Percentiles rank a stretch among this genome's conserved stretches.
phyloP scores from a whole-genome alignment of 2,113 vertebrate species.

The Cynopterus brachyotis region DNA sequence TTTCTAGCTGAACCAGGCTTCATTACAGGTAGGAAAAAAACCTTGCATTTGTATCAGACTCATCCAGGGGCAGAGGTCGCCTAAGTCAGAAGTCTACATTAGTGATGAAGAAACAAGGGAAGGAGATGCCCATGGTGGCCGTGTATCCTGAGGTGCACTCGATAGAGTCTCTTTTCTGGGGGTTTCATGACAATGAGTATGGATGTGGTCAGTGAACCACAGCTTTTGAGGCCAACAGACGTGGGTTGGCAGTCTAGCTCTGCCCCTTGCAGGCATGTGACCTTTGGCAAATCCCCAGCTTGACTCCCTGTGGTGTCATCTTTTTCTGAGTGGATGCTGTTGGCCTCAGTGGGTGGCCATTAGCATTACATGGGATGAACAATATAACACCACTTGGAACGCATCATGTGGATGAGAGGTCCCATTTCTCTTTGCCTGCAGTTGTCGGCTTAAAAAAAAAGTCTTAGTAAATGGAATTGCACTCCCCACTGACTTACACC shows the following conservation, averaged over 20 bases:
- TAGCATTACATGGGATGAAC: no score
- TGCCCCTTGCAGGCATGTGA: not conserved
- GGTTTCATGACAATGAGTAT: not conserved
- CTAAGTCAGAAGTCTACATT: not conserved
- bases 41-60: not conserved
- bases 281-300: not conserved
- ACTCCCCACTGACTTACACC: not conserved
- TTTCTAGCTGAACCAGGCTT: not conserved
- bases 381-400: not conserved
- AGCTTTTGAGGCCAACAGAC: not conserved
- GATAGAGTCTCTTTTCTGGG: accelerated
- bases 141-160: accelerated
- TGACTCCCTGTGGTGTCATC: no score
- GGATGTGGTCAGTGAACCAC: not conserved
- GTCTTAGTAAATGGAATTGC: not conserved
- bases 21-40: not conserved
- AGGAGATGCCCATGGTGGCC: accelerated
- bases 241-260: not conserved
- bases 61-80: not conserved
- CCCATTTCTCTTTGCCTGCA: not conserved
- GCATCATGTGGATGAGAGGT: not conserved
- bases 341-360: not conserved
- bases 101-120: accelerated
- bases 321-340: not conserved
- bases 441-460: not conserved